Evolutionary conservation across 23 tunicate species (phyloP).

Genomic region (Halocynthia aurantium): DNA sequence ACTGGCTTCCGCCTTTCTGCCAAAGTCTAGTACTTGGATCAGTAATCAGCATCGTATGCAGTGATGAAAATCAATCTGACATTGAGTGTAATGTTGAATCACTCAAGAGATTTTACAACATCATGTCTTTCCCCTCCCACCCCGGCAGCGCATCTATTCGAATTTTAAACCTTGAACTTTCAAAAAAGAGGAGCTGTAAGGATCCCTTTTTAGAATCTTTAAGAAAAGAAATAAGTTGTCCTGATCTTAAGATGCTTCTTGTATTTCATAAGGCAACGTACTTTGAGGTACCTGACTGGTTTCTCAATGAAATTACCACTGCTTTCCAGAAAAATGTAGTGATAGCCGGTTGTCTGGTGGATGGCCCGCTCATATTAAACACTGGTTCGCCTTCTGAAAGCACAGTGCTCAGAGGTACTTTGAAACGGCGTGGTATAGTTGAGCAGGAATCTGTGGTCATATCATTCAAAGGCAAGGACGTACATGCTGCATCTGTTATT

Average conservation of each 20-base stretch:
- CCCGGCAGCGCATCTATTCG: too few relatives aligned
- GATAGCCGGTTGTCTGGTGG: constrained; percentile 5
- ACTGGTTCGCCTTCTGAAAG: neutral
- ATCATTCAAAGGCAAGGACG: constrained; percentile 17
- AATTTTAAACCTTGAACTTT: too few relatives aligned
- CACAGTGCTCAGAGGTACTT: neutral
- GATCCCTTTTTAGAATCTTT: too few relatives aligned
- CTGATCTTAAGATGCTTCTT: too few relatives aligned
- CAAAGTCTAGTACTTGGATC: neutral
- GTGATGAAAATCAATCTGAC: neutral
- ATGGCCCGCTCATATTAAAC: neutral
- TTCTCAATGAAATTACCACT: neutral
- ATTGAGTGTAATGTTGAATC: constrained; percentile 1
- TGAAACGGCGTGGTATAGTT: neutral
- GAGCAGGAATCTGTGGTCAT: neutral
- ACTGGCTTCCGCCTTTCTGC: constrained; percentile 9
- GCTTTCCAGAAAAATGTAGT: constrained; percentile 6
- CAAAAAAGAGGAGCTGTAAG: too few relatives aligned
- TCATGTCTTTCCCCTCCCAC: neutral
- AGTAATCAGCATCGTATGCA: neutral
- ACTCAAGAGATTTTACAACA: neutral
- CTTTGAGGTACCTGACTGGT: neutral
- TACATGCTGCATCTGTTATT: constrained; percentile 12
- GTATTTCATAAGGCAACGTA: too few relatives aligned
- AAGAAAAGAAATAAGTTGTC: too few relatives aligned